These are phyloP conservation scores for Eudemis profundana DNA, from an alignment of 2,888 invertebrate genomes.

Conservation along the genomic window DNA sequence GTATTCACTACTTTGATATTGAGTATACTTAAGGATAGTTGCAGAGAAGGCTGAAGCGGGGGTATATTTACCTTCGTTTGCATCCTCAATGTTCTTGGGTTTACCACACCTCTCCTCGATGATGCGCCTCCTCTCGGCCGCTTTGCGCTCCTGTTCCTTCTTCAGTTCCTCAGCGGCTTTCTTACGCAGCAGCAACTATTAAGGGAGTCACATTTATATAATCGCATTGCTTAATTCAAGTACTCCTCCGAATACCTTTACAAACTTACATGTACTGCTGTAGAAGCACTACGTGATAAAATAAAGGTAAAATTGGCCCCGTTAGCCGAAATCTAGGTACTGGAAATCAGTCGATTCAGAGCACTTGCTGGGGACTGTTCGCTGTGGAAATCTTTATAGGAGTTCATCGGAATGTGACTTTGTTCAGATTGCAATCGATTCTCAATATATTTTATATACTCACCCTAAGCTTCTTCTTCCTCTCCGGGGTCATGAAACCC, in stretches of 20 bases:
- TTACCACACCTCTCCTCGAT: slow-evolving; percentile 98
- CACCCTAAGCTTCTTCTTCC: slow-evolving; percentile 99
- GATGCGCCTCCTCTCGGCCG: slow-evolving; percentile 98
- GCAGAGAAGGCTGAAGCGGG: slow-evolving; percentile 25
- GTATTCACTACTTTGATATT: slow-evolving; percentile 20
- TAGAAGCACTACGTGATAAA: too few species aligned
- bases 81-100: slow-evolving; percentile 95
- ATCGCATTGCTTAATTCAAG: not conserved
- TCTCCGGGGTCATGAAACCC: slow-evolving; percentile 99
- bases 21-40: not conserved
- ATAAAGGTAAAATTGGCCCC: too few species aligned
- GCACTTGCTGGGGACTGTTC: too few species aligned
- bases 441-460: slow-evolving; percentile 65
- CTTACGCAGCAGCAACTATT: slow-evolving; percentile 98
- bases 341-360: too few species aligned
- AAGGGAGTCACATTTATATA: slow-evolving; percentile 9
- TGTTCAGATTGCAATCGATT: too few species aligned
- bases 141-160: slow-evolving; percentile 99
- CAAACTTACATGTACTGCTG: too few species aligned
- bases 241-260: not conserved
- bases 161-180: slow-evolving; percentile 99
- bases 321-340: too few species aligned
- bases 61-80: slow-evolving; percentile 93
- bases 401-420: too few species aligned
- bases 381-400: too few species aligned